Evolutionary conservation across 1,140 invertebrate species (phyloP).

Genomic region (Luehdorfia chinensis): DNA sequence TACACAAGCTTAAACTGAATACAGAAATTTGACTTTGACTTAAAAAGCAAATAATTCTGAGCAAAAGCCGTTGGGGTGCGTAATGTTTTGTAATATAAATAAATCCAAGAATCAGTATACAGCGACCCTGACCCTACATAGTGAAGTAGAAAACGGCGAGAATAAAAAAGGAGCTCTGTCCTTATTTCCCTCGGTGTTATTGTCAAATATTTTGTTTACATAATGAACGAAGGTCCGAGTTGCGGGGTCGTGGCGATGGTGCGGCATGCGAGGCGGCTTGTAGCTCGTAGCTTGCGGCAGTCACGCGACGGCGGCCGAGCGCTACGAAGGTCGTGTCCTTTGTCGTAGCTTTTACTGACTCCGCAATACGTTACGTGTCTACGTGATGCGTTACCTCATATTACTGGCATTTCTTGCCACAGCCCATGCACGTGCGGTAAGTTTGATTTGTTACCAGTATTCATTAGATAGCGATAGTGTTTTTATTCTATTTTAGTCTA

Average conservation of each 20-base stretch:
- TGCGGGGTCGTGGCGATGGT: constrained; percentile 30
- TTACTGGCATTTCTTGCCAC: constrained; percentile 59
- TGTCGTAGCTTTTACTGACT: constrained; percentile 25
- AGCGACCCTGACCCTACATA: constrained; percentile 28
- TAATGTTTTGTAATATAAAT: constrained; percentile 12
- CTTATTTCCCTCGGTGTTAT: constrained; percentile 42
- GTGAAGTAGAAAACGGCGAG: constrained; percentile 27
- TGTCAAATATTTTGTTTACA: constrained; percentile 70
- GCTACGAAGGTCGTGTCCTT: constrained; percentile 39
- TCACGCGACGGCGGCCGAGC: constrained; percentile 50
- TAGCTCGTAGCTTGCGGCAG: constrained; percentile 57
- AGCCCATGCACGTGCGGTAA: constrained; percentile 71
- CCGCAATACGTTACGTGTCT: constrained; percentile 39
- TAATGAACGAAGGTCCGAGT: constrained; percentile 47
- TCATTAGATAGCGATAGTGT: neutral
- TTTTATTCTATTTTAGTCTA: neutral
- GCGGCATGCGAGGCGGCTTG: constrained; percentile 38
- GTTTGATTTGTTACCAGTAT: constrained; percentile 21
- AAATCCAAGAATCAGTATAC: constrained; percentile 15
- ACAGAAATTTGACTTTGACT: too few relatives aligned
- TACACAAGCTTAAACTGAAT: too few relatives aligned
- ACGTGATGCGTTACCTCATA: constrained; percentile 60
- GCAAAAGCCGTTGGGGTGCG: constrained; percentile 1
- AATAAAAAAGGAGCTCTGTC: constrained; percentile 43
- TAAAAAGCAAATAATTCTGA: too few relatives aligned